Evolutionary conservation across 2,797 vertebrate genomes (phyloP).

Genomic region (Linurgus olivaceus): DNA sequence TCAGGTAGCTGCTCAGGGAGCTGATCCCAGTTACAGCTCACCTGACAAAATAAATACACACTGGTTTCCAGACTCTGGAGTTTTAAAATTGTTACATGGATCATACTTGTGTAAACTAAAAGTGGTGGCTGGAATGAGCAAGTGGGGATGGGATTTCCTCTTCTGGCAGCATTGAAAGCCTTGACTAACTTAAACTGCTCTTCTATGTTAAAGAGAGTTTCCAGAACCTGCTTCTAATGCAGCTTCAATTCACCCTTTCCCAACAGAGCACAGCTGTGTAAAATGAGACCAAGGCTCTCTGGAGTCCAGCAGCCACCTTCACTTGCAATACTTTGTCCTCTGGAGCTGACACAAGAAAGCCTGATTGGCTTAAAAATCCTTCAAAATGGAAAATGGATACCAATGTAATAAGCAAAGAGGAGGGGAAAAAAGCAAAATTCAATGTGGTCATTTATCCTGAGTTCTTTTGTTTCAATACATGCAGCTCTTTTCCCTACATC

Average conservation of each 20-base stretch:
- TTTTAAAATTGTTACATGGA: neutral
- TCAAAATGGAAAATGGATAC: neutral
- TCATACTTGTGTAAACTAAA: neutral
- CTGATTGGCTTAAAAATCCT: neutral
- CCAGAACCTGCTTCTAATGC: neutral
- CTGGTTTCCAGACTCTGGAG: fast-evolving
- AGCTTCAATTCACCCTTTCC: neutral
- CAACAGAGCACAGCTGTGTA: neutral
- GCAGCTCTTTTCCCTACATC: neutral
- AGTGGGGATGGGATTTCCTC: neutral
- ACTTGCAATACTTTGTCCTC: neutral
- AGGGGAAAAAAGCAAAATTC: neutral
- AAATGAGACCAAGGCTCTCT: neutral
- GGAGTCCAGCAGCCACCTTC: neutral
- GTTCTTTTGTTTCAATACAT: neutral
- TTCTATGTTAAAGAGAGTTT: neutral
- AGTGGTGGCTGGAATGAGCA: neutral
- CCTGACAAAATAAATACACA: neutral
- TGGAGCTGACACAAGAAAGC: neutral
- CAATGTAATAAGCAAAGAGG: neutral
- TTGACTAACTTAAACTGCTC: neutral
- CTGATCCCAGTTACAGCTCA: neutral
- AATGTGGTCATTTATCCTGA: neutral
- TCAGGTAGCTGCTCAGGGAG: neutral
- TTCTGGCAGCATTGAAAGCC: neutral